A percentile compares a stretch with the other conserved stretches of the same genome.
Conservation (phyloP, 2,113 vertebrate genomes). For the Hippopotamus amphibius region DNA sequence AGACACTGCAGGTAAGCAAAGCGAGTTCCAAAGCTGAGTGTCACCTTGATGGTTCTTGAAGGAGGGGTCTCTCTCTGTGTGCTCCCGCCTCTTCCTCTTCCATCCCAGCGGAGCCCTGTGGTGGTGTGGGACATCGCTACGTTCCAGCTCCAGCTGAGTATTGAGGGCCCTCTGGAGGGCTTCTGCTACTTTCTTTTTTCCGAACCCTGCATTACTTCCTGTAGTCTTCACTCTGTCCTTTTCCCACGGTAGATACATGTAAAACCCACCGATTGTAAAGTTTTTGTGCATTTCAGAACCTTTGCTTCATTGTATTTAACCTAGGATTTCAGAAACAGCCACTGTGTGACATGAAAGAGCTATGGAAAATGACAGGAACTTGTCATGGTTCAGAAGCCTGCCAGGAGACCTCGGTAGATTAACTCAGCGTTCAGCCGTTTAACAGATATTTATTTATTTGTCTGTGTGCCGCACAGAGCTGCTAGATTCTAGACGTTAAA, state of each 20-base stretch:
- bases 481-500: background rate
- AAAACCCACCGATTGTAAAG: background rate
- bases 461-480: background rate
- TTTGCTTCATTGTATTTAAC: slow-evolving; percentile 7
- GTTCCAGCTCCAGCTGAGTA: background rate
- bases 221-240: background rate
- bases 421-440: slow-evolving; percentile 4
- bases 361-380: background rate
- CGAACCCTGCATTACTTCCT: background rate
- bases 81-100: background rate
- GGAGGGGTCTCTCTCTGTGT: background rate
- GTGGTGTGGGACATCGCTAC: background rate
- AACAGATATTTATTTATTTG: background rate
- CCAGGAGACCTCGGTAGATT: background rate
- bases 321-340: background rate
- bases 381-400: background rate
- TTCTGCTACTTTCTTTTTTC: background rate
- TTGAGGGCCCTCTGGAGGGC: background rate
- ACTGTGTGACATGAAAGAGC: background rate
- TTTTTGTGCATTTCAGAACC: background rate
- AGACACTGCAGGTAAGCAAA: background rate
- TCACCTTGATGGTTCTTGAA: background rate
- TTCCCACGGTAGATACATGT: background rate
- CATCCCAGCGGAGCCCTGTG: background rate
- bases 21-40: background rate